These are phyloP conservation scores for Metallyticus violacea DNA, from an alignment of 2,888 invertebrate species.

Conservation along the genomic window DNA sequence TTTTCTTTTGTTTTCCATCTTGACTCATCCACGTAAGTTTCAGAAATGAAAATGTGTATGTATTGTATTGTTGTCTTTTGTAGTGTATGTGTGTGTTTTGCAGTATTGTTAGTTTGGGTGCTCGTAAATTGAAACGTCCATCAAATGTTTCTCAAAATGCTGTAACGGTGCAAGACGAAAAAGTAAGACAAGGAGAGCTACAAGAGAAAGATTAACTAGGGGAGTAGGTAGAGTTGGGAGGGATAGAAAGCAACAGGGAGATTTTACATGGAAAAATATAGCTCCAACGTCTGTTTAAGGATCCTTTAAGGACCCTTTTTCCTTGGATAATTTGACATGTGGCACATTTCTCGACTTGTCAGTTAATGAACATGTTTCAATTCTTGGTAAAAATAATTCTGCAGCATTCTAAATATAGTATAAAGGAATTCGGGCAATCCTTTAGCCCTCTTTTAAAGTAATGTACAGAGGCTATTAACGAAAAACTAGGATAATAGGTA, in stretches of 20 bases:
- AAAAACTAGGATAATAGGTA: too few relatives aligned
- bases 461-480: too few relatives aligned
- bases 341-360: neutral
- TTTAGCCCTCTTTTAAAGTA: too few relatives aligned
- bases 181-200: neutral
- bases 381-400: neutral
- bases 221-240: neutral
- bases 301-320: neutral
- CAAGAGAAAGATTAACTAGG: neutral
- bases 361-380: neutral
- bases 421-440: too few relatives aligned
- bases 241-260: neutral
- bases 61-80: neutral
- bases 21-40: neutral
- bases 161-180: neutral
- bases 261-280: neutral
- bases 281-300: neutral
- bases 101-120: neutral
- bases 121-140: neutral
- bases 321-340: neutral
- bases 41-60: neutral
- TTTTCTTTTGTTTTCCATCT: neutral
- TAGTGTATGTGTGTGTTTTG: neutral
- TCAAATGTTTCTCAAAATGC: neutral
- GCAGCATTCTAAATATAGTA: too few relatives aligned